These are phyloP conservation scores for Antennarius maculatus DNA, from an alignment of 2,797 vertebrate genomes.

Conservation along the genomic window DNA sequence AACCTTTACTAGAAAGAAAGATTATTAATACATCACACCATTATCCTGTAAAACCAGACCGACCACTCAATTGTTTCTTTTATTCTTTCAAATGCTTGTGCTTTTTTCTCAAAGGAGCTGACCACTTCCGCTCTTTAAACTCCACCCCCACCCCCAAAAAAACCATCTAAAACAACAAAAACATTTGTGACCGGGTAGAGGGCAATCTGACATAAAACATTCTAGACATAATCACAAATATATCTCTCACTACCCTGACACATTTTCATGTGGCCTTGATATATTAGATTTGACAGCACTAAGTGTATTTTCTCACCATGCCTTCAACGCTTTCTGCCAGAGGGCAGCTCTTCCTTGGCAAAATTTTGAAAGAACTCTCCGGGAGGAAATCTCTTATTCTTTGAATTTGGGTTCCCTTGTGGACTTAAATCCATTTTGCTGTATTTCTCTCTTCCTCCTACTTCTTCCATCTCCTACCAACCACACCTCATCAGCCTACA, in stretches of 20 bases:
- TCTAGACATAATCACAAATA: constrained; percentile 38
- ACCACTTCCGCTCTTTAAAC: constrained; percentile 12
- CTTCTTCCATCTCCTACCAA: constrained; percentile 3
- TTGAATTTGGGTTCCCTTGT: constrained; percentile 16
- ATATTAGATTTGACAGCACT: constrained; percentile 61
- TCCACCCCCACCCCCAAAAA: too few relatives aligned
- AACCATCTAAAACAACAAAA: neutral
- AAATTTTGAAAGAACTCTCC: constrained; percentile 38
- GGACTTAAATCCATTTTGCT: constrained; percentile 4
- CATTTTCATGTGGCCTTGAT: constrained; percentile 56
- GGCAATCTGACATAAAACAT: constrained; percentile 43
- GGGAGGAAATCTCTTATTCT: constrained; percentile 38
- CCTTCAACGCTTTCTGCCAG: constrained; percentile 42
- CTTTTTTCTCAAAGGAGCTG: constrained; percentile 9
- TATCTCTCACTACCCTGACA: constrained; percentile 51
- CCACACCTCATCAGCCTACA: constrained; percentile 3
- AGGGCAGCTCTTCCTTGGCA: constrained; percentile 29
- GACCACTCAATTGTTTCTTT: constrained; percentile 6
- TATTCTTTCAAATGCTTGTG: constrained; percentile 8
- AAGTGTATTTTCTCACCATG: constrained; percentile 43
- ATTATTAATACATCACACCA: constrained; percentile 13
- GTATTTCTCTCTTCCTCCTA: neutral
- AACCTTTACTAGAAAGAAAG: constrained; percentile 28
- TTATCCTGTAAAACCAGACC: constrained; percentile 12
- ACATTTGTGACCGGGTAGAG: constrained; percentile 32